These are phyloP conservation scores for Epinephelus malabaricus DNA, from an alignment of 2,797 vertebrate species.

Conservation along the genomic window DNA sequence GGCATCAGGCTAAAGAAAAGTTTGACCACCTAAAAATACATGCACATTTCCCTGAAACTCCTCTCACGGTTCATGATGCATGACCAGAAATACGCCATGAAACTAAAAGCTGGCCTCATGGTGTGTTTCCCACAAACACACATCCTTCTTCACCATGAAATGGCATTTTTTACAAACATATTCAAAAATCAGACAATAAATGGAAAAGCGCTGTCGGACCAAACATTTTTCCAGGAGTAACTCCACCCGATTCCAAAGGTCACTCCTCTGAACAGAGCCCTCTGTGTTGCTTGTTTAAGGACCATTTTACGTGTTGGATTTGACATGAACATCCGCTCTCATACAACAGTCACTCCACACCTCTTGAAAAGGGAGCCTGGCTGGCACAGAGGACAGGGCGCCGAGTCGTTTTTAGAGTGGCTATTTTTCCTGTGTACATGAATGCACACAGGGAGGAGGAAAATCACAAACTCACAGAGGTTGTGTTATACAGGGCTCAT, in stretches of 20 bases:
- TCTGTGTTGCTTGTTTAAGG: constrained; percentile 71
- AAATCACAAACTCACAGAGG: constrained; percentile 10
- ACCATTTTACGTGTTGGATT: constrained; percentile 57
- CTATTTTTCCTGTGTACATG: constrained; percentile 35
- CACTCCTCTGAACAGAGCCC: constrained; percentile 69
- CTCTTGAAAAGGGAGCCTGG: constrained; percentile 53
- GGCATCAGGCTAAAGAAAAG: constrained; percentile 1
- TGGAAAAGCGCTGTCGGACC: constrained; percentile 46
- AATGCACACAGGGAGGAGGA: constrained; percentile 4
- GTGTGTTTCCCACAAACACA: constrained; percentile 29
- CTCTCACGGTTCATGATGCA: neutral
- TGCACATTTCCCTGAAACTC: constrained; percentile 34
- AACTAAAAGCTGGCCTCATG: constrained; percentile 22
- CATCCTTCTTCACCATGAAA: constrained; percentile 29
- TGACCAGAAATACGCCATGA: constrained; percentile 38
- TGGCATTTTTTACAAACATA: constrained; percentile 23
- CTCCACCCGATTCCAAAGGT: constrained; percentile 80
- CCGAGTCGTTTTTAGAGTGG: constrained; percentile 23
- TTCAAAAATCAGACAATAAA: constrained; percentile 49
- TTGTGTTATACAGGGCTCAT: neutral
- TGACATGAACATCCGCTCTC: constrained; percentile 75
- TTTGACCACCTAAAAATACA: constrained; percentile 58
- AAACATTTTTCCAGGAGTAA: constrained; percentile 67
- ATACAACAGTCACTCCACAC: constrained; percentile 71
- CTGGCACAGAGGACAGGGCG: constrained; percentile 38